Conservation (phyloP, 2,113 vertebrate species). For the Pantherophis guttatus region DNA sequence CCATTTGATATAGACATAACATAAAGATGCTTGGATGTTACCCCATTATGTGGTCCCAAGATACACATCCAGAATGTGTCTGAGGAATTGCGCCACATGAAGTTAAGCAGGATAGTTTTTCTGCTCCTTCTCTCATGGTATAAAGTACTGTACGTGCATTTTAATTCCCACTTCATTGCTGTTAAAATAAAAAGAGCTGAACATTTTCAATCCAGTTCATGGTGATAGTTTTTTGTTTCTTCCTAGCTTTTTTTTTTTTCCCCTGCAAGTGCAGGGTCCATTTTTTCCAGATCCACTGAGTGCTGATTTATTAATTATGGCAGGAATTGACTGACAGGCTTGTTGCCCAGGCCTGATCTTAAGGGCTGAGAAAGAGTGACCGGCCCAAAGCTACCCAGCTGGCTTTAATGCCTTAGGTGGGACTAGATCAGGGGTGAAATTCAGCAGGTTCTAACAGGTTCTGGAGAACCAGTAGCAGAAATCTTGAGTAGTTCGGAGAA, state of each 20-base stretch:
- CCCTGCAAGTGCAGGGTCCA: not conserved
- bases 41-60: not conserved
- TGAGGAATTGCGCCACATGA: not conserved
- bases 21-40: not conserved
- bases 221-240: not conserved
- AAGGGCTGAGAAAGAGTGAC: too few species aligned
- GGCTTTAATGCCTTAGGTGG: not conserved
- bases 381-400: not conserved
- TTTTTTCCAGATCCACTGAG: not conserved
- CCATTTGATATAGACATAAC: not conserved
- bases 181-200: not conserved
- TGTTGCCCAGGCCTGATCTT: not conserved
- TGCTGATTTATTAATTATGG: not conserved
- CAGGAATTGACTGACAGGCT: not conserved
- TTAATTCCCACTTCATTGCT: not conserved
- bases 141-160: not conserved
- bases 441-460: too few species aligned
- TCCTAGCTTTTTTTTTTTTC: not conserved
- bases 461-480: too few species aligned
- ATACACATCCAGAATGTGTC: not conserved
- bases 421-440: not conserved
- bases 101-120: not conserved
- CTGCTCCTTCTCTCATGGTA: not conserved
- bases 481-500: too few species aligned
- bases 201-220: not conserved